Percentiles rank a stretch among this genome's conserved stretches.
Conservation (phyloP, 1,140 invertebrate genomes). For the Cepaea nemoralis region DNA sequence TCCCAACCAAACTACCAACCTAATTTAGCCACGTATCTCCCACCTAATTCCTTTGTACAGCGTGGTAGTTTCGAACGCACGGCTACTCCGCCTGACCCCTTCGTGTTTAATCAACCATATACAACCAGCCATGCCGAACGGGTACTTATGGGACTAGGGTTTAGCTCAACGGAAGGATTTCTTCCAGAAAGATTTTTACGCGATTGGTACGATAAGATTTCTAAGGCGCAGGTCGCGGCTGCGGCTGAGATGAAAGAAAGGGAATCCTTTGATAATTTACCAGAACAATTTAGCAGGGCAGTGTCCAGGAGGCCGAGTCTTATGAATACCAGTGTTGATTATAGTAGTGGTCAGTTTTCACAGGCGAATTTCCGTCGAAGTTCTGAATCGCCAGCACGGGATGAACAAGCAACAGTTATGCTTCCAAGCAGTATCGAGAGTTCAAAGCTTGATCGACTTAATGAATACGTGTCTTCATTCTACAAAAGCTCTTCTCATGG, state of each 20-base stretch:
- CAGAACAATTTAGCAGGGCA: not conserved
- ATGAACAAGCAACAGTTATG: slow-evolving; percentile 10
- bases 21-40: not conserved
- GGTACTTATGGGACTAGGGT: slow-evolving; percentile 61
- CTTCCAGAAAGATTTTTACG: slow-evolving; percentile 63
- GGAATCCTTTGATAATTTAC: not conserved
- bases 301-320: not conserved
- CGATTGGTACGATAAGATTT: slow-evolving; percentile 63
- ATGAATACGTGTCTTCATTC: slow-evolving; percentile 40
- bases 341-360: not conserved
- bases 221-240: slow-evolving; percentile 45
- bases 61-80: slow-evolving; percentile 1
- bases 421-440: not conserved
- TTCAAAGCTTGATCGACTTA: slow-evolving; percentile 19
- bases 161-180: slow-evolving; percentile 54
- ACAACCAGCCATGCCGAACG: slow-evolving; percentile 50
- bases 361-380: not conserved
- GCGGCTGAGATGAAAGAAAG: not conserved
- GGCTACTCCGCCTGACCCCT: slow-evolving; percentile 22
- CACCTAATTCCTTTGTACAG: not conserved
- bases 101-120: slow-evolving; percentile 18
- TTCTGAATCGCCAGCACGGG: not conserved
- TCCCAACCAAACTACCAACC: not conserved
- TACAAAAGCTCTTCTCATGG: not conserved
- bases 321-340: not conserved